A percentile compares a stretch with the other conserved stretches of the same genome.
Evolutionary conservation across 2,888 invertebrate genomes (phyloP).

Genomic region (Lasius platythorax): DNA sequence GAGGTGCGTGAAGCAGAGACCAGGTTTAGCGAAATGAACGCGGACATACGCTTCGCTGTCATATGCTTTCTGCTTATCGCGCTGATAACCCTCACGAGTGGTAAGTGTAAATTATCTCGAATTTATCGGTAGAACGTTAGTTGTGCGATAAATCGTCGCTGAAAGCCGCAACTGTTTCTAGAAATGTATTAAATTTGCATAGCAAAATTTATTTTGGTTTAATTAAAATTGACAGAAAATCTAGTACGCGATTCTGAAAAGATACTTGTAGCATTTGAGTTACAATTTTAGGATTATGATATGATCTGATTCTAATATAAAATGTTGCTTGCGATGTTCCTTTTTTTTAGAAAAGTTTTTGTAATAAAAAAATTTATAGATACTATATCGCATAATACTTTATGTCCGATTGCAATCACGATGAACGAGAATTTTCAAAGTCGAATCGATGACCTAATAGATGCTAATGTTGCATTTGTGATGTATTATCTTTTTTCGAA

Average conservation of each 20-base stretch:
- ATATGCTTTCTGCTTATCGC: slow-evolving; percentile 67
- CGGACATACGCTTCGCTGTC: slow-evolving; percentile 49
- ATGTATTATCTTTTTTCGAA: not conserved
- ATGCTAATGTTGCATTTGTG: not conserved
- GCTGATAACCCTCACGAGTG: slow-evolving; percentile 58
- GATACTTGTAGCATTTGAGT: not conserved
- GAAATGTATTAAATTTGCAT: not conserved
- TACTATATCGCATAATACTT: not conserved
- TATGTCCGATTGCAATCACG: not conserved
- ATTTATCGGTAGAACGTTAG: not conserved
- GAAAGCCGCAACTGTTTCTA: not conserved
- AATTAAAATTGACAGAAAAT: not conserved
- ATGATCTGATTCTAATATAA: not conserved
- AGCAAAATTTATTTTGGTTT: not conserved
- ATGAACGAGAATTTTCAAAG: not conserved
- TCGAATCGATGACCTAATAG: not conserved
- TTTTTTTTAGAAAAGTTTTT: not conserved
- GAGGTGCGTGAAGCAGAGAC: not conserved
- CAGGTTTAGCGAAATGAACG: slow-evolving; percentile 57
- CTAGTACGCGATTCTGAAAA: not conserved
- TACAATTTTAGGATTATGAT: not conserved
- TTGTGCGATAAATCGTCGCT: not conserved
- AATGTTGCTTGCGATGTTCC: not conserved
- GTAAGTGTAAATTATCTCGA: slow-evolving; percentile 58
- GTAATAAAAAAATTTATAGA: not conserved